These are phyloP conservation scores for Tinea pellionella DNA, from an alignment of 2,888 invertebrate genomes.

Conservation along the genomic window DNA sequence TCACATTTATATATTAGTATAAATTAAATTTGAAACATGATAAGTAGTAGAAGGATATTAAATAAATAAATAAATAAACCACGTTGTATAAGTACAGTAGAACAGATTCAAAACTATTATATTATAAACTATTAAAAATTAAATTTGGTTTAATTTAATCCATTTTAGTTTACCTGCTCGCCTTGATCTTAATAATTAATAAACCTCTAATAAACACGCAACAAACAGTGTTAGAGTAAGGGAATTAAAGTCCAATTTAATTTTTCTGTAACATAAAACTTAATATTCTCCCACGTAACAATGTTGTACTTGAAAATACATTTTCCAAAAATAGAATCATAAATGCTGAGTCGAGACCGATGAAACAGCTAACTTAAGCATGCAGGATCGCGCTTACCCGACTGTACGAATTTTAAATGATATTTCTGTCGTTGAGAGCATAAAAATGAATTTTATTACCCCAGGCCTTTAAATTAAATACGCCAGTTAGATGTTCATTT, in stretches of 20 bases:
- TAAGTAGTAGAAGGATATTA: too few species aligned
- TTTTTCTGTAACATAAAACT: neutral
- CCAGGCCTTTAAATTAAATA: neutral
- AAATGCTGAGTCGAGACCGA: constrained; percentile 4
- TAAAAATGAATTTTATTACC: constrained; percentile 7
- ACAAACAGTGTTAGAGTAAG: too few species aligned
- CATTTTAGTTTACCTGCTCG: too few species aligned
- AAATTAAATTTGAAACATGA: too few species aligned
- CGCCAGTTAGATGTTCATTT: neutral
- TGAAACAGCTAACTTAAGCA: constrained; percentile 3
- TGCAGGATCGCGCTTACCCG: constrained; percentile 1
- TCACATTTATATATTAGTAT: too few species aligned
- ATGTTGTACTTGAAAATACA: neutral
- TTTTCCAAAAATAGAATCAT: neutral
- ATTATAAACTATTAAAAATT: too few species aligned
- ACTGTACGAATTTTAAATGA: constrained; percentile 6
- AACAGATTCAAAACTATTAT: too few species aligned
- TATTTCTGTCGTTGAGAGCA: constrained; percentile 7
- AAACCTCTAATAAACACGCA: too few species aligned
- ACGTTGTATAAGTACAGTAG: too few species aligned
- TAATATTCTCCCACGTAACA: constrained; percentile 1
- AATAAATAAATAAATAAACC: too few species aligned
- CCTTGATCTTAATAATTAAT: too few species aligned
- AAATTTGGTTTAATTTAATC: too few species aligned
- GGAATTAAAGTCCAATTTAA: neutral